These are phyloP conservation scores for Drosophila arawakana DNA, from an alignment of 1,140 invertebrate genomes.

Conservation along the genomic window DNA sequence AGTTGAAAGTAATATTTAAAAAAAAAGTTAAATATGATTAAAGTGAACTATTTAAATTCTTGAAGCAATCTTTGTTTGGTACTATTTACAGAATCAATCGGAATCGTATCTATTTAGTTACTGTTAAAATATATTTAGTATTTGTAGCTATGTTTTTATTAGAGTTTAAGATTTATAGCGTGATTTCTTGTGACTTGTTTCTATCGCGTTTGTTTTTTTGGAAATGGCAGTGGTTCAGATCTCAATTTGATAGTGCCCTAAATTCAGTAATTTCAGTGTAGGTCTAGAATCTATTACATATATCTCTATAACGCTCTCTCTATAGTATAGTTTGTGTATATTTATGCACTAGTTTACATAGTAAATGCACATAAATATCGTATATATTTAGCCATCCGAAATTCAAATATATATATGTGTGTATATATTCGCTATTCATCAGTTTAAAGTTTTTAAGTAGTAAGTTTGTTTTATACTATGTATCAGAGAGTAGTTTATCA, in stretches of 20 bases:
- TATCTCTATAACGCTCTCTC: slow-evolving; percentile 57
- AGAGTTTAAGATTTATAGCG: slow-evolving; percentile 13
- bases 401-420: slow-evolving; percentile 12
- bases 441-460: slow-evolving; percentile 35
- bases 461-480: slow-evolving; percentile 52
- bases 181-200: slow-evolving; percentile 32
- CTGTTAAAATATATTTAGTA: slow-evolving; percentile 22
- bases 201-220: slow-evolving; percentile 32
- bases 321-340: slow-evolving; percentile 33
- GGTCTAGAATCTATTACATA: slow-evolving; percentile 24
- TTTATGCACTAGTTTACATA: slow-evolving; percentile 77
- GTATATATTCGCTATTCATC: slow-evolving; percentile 52
- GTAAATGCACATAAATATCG: slow-evolving; percentile 74
- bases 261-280: slow-evolving; percentile 49
- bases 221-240: slow-evolving; percentile 79
- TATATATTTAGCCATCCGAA: slow-evolving; percentile 36
- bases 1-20: slow-evolving; percentile 66
- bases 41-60: no score
- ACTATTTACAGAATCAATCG: slow-evolving; percentile 68
- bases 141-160: slow-evolving; percentile 10
- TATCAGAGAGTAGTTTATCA: slow-evolving; percentile 79
- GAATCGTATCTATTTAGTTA: slow-evolving; percentile 46
- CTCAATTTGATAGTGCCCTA: slow-evolving; percentile 72
- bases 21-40: no score
- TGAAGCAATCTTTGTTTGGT: slow-evolving; percentile 26